A percentile compares a stretch with the other conserved stretches of the same genome.
Evolutionary conservation across 2,888 invertebrate genomes (phyloP).

Genomic region (Tribolium freemani): DNA sequence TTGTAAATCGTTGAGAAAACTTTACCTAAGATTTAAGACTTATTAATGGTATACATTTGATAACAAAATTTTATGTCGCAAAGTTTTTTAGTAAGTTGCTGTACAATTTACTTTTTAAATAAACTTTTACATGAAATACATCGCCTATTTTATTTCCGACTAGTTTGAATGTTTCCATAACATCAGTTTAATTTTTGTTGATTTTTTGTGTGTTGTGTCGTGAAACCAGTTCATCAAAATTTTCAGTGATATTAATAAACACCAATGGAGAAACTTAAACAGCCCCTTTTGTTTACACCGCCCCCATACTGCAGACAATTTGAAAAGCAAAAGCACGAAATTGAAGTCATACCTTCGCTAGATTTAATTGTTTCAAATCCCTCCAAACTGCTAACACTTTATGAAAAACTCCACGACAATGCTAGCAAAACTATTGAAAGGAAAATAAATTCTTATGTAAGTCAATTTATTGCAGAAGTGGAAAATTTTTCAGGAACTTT

Average conservation of each 20-base stretch:
- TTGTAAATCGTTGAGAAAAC: too few relatives aligned
- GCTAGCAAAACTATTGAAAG: conserved; percentile 70
- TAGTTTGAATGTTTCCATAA: neutral
- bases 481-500: neutral
- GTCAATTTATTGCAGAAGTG: conserved; percentile 57
- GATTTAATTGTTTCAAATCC: conserved; percentile 72
- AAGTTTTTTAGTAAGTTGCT: neutral
- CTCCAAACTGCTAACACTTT: conserved; percentile 71
- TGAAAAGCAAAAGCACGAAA: conserved; percentile 33
- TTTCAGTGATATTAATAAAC: conserved; percentile 51
- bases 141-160: neutral
- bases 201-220: neutral
- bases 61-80: neutral
- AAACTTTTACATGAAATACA: too few relatives aligned
- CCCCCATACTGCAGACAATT: conserved; percentile 54
- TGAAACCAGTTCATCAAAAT: conserved; percentile 47
- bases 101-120: neutral
- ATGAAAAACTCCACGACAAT: conserved; percentile 70
- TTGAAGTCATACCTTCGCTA: conserved; percentile 47
- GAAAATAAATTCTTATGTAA: conserved; percentile 75
- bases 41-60: neutral
- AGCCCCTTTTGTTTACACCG: conserved; percentile 53
- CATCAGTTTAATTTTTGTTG: neutral
- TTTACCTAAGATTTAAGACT: too few relatives aligned
- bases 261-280: conserved; percentile 44